phyloP scores from a whole-genome alignment of 2,888 invertebrate genomes.

The Seira ritae region DNA sequence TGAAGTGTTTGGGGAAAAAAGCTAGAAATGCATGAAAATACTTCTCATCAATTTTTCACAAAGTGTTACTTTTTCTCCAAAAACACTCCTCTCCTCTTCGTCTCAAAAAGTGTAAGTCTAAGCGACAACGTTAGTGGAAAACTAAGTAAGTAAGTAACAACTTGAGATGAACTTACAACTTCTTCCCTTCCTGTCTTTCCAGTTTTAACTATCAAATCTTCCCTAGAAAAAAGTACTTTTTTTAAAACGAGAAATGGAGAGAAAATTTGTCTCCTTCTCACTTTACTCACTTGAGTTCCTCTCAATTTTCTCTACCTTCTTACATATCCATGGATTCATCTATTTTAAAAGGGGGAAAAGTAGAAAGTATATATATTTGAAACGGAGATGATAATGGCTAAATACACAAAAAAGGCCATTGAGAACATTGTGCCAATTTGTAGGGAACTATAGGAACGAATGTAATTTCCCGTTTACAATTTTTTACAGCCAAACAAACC shows the following conservation, averaged over 20 bases:
- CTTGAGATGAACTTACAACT: not conserved
- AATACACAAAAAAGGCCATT: conserved; percentile 43
- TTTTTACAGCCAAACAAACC: too few relatives aligned
- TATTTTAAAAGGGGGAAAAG: too few relatives aligned
- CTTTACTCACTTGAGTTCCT: conserved; percentile 30
- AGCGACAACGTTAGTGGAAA: not conserved
- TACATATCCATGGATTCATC: too few relatives aligned
- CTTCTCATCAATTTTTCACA: conserved; percentile 66
- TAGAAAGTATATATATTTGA: too few relatives aligned
- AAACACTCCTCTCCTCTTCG: not conserved
- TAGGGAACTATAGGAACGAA: conserved; percentile 1
- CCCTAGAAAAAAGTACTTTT: not conserved
- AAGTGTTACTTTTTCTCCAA: not conserved
- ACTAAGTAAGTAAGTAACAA: not conserved
- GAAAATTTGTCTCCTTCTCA: conserved; percentile 5
- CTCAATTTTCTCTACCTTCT: too few relatives aligned
- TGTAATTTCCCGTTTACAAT: too few relatives aligned
- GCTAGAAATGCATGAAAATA: conserved; percentile 57
- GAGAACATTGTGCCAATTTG: conserved; percentile 57
- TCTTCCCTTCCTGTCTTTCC: conserved; percentile 31
- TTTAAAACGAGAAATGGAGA: not conserved
- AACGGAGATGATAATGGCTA: conserved; percentile 44
- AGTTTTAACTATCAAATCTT: conserved; percentile 45
- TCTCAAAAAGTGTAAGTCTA: too few relatives aligned
- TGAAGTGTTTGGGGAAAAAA: conserved; percentile 43